phyloP scores from a whole-genome alignment of 2,113 vertebrate genomes.

The Gallinago media region DNA sequence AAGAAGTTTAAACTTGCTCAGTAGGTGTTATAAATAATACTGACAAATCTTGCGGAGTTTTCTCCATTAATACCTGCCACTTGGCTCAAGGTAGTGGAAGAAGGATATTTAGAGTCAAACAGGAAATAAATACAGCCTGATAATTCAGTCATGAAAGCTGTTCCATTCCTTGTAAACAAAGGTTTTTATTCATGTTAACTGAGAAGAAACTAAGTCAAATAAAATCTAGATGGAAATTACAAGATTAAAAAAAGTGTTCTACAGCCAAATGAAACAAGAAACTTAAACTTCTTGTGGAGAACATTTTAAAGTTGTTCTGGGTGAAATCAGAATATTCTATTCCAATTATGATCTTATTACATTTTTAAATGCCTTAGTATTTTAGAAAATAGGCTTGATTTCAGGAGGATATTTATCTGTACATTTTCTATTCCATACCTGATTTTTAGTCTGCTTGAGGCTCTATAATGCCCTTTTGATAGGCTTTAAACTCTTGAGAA shows the following conservation, averaged over 20 bases:
- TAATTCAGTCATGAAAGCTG: conserved; percentile 29
- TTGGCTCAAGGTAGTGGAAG: conserved; percentile 53
- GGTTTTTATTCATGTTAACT: background rate
- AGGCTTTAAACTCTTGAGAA: background rate
- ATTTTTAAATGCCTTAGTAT: background rate
- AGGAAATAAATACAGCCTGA: conserved; percentile 41
- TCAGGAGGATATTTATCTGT: background rate
- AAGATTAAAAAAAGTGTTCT: background rate
- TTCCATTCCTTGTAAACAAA: background rate
- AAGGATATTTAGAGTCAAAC: conserved; percentile 40
- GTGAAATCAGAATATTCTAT: background rate
- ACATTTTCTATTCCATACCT: background rate
- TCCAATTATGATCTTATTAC: background rate
- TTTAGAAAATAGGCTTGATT: background rate
- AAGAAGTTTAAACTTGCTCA: conserved; percentile 1
- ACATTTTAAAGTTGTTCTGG: background rate
- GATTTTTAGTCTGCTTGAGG: background rate
- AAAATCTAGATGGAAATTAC: background rate
- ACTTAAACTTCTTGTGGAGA: background rate
- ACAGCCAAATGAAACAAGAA: background rate
- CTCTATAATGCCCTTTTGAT: background rate
- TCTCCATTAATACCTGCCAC: conserved; percentile 19
- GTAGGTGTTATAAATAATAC: conserved; percentile 21
- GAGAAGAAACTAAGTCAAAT: background rate
- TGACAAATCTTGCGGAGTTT: conserved; percentile 22